These are phyloP conservation scores for Furnarius figulus DNA, from an alignment of 2,113 vertebrate genomes.

Conservation along the genomic window DNA sequence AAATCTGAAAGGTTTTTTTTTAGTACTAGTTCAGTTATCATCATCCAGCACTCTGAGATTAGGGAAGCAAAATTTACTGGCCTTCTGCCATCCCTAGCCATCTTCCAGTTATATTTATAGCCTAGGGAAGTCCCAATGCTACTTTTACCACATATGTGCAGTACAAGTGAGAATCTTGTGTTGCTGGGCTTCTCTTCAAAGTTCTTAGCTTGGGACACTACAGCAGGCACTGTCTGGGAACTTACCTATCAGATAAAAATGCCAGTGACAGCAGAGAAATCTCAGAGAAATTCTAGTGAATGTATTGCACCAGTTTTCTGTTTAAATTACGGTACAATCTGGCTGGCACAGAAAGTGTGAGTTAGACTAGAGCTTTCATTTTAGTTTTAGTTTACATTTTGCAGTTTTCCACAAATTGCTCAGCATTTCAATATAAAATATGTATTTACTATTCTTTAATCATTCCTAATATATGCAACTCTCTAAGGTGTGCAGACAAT, in stretches of 20 bases:
- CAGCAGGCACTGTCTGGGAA: neutral
- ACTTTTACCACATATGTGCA: slow-evolving; percentile 26
- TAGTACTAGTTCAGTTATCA: neutral
- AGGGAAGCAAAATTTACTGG: slow-evolving; percentile 25
- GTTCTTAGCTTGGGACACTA: slow-evolving; percentile 4
- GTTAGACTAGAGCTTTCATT: neutral
- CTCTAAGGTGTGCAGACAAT: neutral
- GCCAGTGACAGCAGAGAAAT: neutral
- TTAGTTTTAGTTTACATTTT: neutral
- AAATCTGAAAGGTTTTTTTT: slow-evolving; percentile 1
- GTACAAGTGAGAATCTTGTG: slow-evolving; percentile 16
- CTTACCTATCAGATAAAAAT: neutral
- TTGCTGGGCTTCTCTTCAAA: slow-evolving; percentile 18
- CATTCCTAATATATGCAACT: neutral
- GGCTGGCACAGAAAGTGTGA: neutral
- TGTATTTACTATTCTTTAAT: neutral
- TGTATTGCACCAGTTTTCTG: neutral
- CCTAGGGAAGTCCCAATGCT: slow-evolving; percentile 45
- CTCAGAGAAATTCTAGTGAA: neutral
- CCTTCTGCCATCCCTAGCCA: neutral
- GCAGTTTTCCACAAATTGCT: neutral
- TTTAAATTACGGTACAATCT: neutral
- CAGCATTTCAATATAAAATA: neutral
- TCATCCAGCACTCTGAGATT: neutral
- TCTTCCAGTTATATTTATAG: slow-evolving; percentile 56